phyloP scores from a whole-genome alignment of 2,888 invertebrate species.

The Pyrrhosoma nymphula region DNA sequence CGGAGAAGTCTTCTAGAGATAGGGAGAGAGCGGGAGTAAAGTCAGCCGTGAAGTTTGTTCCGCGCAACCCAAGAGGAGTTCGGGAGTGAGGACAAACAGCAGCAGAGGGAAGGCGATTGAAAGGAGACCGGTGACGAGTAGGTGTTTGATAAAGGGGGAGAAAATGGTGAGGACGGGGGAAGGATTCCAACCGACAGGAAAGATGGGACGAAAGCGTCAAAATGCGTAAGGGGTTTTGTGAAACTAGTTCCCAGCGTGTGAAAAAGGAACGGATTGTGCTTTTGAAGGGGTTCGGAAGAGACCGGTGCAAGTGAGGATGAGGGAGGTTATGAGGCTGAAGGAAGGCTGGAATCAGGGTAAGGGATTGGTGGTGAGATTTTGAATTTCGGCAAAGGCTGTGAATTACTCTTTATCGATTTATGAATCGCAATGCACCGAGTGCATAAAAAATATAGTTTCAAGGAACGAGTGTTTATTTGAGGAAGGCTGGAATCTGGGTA shows the following conservation, averaged over 20 bases:
- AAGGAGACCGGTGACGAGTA: background rate
- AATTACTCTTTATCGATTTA: no score
- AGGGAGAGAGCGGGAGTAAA: background rate
- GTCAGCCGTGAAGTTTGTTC: background rate
- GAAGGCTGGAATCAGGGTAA: no score
- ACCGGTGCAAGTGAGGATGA: no score
- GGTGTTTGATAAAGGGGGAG: background rate
- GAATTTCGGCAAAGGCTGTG: no score
- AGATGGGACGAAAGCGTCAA: background rate
- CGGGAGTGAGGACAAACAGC: background rate
- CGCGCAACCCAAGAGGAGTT: background rate
- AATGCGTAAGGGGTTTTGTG: background rate
- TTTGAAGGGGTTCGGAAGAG: no score
- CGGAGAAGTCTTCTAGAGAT: background rate
- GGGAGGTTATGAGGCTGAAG: no score
- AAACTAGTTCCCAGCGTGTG: background rate
- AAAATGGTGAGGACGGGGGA: background rate
- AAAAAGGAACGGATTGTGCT: no score
- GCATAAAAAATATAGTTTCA: no score
- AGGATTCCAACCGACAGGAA: background rate
- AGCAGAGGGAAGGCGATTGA: background rate
- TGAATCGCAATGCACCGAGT: no score
- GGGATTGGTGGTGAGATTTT: no score
- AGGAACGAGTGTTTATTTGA: no score
- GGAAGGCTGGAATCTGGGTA: no score